These are phyloP conservation scores for Cecropterus lyciades DNA, from an alignment of 1,140 invertebrate genomes.

Conservation along the genomic window DNA sequence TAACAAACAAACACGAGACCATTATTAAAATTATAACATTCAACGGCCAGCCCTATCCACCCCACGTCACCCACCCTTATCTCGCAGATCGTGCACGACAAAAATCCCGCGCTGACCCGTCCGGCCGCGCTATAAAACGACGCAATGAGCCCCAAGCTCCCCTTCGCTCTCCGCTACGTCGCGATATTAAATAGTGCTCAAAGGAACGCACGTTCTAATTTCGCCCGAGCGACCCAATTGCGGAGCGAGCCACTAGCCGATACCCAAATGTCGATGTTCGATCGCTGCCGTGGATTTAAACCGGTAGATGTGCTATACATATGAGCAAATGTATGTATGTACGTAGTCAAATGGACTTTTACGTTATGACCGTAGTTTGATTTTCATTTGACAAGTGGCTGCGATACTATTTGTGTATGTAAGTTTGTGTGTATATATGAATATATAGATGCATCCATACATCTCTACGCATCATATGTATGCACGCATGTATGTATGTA, in stretches of 20 bases:
- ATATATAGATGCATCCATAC: no score
- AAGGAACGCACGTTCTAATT: constrained; percentile 73
- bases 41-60: constrained; percentile 38
- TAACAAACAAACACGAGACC: no score
- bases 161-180: constrained; percentile 62
- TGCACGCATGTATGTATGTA: no score
- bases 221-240: constrained; percentile 36
- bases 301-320: background rate
- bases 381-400: no score
- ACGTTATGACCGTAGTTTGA: no score
- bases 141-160: constrained; percentile 65
- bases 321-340: no score
- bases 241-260: background rate
- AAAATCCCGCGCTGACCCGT: constrained; percentile 70
- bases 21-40: background rate
- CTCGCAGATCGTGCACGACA: constrained; percentile 57
- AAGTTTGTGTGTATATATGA: no score
- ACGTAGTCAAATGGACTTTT: no score
- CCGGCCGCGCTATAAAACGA: constrained; percentile 64
- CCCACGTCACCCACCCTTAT: constrained; percentile 45
- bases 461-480: no score
- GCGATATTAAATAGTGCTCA: constrained; percentile 64
- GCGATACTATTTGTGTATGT: no score
- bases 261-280: constrained; percentile 21
- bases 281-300: constrained; percentile 7